phyloP scores from a whole-genome alignment of 2,888 invertebrate species.

The Epinotia nisella region DNA sequence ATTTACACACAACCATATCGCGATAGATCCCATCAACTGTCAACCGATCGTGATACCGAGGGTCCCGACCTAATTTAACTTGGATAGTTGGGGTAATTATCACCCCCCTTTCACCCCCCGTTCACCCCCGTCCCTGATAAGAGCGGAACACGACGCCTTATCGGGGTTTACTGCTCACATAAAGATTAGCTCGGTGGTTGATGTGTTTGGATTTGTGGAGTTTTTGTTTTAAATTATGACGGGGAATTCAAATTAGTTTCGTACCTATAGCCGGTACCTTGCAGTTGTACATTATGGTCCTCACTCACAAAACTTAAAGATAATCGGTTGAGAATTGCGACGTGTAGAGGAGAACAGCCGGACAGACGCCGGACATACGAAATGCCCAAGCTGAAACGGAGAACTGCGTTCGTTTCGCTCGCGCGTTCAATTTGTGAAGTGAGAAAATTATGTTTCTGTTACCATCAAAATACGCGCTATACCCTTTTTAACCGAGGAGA shows the following conservation, averaged over 20 bases:
- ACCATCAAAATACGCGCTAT: no score
- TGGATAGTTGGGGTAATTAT: conserved; percentile 64
- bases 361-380: no score
- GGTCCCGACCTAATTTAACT: conserved; percentile 62
- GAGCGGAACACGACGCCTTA: conserved; percentile 55
- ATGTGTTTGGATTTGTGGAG: conserved; percentile 33
- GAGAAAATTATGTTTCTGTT: no score
- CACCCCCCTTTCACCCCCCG: conserved; percentile 46
- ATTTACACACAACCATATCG: conserved; percentile 17
- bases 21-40: conserved; percentile 23
- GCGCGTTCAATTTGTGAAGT: no score
- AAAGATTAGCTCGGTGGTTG: conserved; percentile 44
- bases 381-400: no score
- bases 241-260: background rate
- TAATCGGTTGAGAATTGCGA: no score
- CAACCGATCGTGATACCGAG: conserved; percentile 22
- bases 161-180: conserved; percentile 47
- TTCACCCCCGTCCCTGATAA: conserved; percentile 52
- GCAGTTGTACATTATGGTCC: no score
- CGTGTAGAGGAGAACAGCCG: no score
- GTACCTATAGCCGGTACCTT: no score
- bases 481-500: no score
- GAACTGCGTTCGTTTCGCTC: no score
- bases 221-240: conserved; percentile 13
- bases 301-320: no score